Evolutionary conservation across 37 sponge, comb jelly and placozoan genomes (phyloP), one percentile per base, ranked within the genome.

Genomic region (Dysidea cf. avara): DNA sequence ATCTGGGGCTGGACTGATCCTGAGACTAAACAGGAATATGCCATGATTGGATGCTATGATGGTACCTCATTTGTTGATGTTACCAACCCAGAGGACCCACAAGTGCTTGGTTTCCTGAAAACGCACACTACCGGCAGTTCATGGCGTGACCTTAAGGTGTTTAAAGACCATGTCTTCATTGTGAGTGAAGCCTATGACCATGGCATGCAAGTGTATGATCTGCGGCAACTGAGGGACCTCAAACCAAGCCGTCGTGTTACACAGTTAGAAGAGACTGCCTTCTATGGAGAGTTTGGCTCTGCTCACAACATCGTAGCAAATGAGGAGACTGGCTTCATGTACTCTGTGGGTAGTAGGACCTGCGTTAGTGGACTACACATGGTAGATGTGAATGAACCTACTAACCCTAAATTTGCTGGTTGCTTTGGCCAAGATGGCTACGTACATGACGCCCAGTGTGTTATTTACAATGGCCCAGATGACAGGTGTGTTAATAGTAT

Each of bases 1-100:
- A 87, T 87, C 53, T 87, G 88, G 88, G 88, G 88, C 0, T 87
- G 88, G 88, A 81, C 88, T 24, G 88, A 87, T 39, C 83, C 88
- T 3, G 73, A 81, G 40, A 76, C 82, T 47, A 58, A 43, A 0
- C 50, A 36, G 28, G 88, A 87, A 52, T 81, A 81, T 36, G 88
- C 88, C 7, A 76, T 87, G 28, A 72, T 76, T 76, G 88, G 78
- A 17, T 76, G 76, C 39, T 30, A 20, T 7, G 88, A 87, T 77
- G 82, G 82, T 2, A 87, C 83, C 21, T 81, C 88, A 33, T 87
- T 87, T 65, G 88, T 87, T 60, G 88, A 87, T 65, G 83, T 87
- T 21, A 87, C 78, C 20, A 73, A 87, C 2, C 78, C 88, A 2
- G 64, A 57, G 17, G 52, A 59, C 0, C 88, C 88, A 0, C 29